A percentile compares a stretch with the other conserved stretches of the same genome.
phyloP scores from a whole-genome alignment of 2,888 invertebrate species.

The Cataglyphis albicans region DNA sequence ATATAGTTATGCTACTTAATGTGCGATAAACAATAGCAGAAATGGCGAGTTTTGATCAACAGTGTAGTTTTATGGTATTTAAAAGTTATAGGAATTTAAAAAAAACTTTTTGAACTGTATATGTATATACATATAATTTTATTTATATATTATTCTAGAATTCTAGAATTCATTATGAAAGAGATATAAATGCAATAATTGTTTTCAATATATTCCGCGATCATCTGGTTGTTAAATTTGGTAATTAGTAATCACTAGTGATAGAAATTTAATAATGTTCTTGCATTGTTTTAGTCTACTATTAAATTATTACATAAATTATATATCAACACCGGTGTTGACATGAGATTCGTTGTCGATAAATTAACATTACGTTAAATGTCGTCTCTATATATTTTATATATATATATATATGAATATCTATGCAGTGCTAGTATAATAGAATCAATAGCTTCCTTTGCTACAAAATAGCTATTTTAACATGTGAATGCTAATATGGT shows the following conservation, averaged over 20 bases:
- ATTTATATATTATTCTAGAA: not conserved
- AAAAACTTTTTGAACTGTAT: not conserved
- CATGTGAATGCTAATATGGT: not conserved
- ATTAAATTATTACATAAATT: slow-evolving; percentile 17
- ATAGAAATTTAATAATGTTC: slow-evolving; percentile 7
- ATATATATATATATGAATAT: not conserved
- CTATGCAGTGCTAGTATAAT: not conserved
- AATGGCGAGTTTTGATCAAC: slow-evolving; percentile 22
- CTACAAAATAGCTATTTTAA: not conserved
- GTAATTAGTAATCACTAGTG: slow-evolving; percentile 25
- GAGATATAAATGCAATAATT: not conserved
- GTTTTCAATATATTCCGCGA: not conserved
- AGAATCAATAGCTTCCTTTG: not conserved
- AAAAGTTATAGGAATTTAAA: not conserved
- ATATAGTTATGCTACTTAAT: slow-evolving; percentile 13
- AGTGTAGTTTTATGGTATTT: not conserved
- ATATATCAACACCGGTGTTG: slow-evolving; percentile 1
- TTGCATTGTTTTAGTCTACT: not conserved
- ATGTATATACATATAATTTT: not conserved
- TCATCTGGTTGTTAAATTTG: not conserved
- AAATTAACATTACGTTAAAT: slow-evolving; percentile 19
- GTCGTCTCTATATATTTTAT: slow-evolving; percentile 9
- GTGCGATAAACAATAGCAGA: slow-evolving; percentile 2
- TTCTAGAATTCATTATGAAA: not conserved
- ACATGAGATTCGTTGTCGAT: slow-evolving; percentile 38